Evolutionary conservation across 2,797 vertebrate genomes (phyloP), one percentile per base, ranked within the genome.

Genomic region (Champsocephalus esox): DNA sequence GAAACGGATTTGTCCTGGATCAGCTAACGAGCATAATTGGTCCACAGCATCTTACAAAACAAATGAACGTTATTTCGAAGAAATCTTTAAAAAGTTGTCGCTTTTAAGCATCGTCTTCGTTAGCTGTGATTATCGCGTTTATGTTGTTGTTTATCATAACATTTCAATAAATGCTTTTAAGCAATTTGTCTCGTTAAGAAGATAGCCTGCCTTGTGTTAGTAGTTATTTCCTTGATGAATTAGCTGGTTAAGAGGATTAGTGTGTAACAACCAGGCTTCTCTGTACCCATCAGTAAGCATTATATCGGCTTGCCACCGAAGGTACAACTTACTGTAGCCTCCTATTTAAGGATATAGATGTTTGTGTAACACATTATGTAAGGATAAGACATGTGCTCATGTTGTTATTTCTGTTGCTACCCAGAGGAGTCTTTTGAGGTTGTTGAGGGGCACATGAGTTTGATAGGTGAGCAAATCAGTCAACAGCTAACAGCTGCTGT

Each of bases 401-500:
- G 84, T 87, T 89, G 84, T 91, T 90, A 86, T 92, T 90, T 90
- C 73, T 65, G 89, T 83, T 88, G 65, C 59, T 86, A 44, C 75
- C 73, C 32, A 55, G 64, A 77, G 24, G 44, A 66, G 24, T 68
- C 12, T 49, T 66, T 34, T 16, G 44, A 70, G 21, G 63, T 70
- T 73, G 69, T 51, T 66, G 43, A 67, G 44, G 34, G 64, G 66
- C 78, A 77, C 68, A 86, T 67, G 49, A 44, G 65, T 81, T 79
- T 77, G 65, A 62, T 75, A 63, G 66, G 6, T 49, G 74, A 60
- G 12, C 48, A 61, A 12, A 70, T 82, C 65, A 68, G 67, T 81
- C 77, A 45, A 7, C 44, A 49, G 43, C 17, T 8, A 78, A 34
- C 87, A 87, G 86, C 87, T 89, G 88, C n/a, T 78, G 32, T 54